Conservation (phyloP, 2,113 vertebrate genomes). For the Sus scrofa region DNA sequence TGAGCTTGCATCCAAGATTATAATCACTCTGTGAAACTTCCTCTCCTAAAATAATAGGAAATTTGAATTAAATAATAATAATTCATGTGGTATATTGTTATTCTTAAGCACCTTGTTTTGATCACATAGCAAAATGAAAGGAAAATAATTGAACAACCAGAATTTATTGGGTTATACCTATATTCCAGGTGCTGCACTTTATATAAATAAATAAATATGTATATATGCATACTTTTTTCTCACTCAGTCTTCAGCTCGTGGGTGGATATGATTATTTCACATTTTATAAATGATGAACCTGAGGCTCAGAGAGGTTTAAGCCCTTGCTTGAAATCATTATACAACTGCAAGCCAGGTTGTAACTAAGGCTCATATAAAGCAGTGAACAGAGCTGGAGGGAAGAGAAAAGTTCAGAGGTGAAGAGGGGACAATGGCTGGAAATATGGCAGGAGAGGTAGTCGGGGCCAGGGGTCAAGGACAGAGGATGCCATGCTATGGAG, state of each 20-base stretch:
- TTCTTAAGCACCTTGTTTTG: neutral
- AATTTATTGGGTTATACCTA: neutral
- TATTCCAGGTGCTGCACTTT: neutral
- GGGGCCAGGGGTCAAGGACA: neutral
- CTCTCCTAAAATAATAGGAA: conserved; percentile 1
- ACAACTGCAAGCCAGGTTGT: neutral
- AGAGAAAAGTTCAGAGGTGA: neutral
- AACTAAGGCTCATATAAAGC: neutral
- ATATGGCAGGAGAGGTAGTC: neutral
- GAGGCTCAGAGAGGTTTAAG: neutral
- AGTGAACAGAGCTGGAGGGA: neutral
- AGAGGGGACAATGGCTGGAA: too few relatives aligned
- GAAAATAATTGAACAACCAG: neutral
- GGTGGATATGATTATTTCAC: neutral
- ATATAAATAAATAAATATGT: too few relatives aligned
- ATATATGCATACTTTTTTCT: neutral
- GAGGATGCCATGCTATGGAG: neutral
- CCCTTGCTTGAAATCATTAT: neutral
- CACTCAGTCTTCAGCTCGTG: neutral
- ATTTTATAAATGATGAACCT: conserved; percentile 13
- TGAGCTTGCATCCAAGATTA: neutral
- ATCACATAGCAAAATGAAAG: neutral
- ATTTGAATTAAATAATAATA: neutral
- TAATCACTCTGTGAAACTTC: neutral
- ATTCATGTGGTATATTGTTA: neutral